Evolutionary conservation across 2,797 vertebrate species (phyloP).

Genomic region (Etheostoma nigrum): DNA sequence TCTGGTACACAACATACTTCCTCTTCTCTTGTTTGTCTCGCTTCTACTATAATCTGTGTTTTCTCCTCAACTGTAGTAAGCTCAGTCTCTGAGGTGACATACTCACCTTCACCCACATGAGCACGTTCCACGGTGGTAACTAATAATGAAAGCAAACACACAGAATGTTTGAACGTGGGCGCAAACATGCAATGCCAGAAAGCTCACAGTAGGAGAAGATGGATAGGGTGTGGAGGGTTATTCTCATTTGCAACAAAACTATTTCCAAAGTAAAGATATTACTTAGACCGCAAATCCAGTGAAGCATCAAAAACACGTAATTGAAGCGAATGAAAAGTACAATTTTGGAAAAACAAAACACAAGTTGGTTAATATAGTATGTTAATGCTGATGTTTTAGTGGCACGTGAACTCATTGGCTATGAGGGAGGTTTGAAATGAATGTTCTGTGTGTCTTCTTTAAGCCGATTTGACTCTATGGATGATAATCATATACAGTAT

Average conservation of each 20-base stretch:
- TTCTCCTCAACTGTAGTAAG: constrained; percentile 29
- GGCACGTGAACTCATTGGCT: not conserved
- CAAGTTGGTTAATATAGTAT: constrained; percentile 10
- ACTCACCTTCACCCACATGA: constrained; percentile 33
- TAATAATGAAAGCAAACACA: constrained; percentile 41
- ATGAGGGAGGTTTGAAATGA: not conserved
- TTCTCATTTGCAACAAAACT: not conserved
- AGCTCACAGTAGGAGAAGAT: constrained; percentile 11
- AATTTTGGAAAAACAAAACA: not conserved
- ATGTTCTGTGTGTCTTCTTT: not conserved
- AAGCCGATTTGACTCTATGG: not conserved
- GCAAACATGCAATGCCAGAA: not conserved
- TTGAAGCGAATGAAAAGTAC: not conserved
- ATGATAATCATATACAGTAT: not conserved
- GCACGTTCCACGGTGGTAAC: constrained; percentile 21
- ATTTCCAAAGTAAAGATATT: not conserved
- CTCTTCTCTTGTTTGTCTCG: constrained; percentile 37
- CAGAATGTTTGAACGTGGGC: constrained; percentile 6
- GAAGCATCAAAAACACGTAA: not conserved
- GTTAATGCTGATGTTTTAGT: constrained; percentile 3
- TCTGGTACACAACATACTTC: not conserved
- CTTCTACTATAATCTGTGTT: constrained; percentile 27
- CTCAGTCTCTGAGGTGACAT: constrained; percentile 32
- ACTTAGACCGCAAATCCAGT: not conserved
- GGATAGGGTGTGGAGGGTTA: not conserved